phyloP scores from a whole-genome alignment of 2,797 vertebrate species.

The Dipus sagitta region DNA sequence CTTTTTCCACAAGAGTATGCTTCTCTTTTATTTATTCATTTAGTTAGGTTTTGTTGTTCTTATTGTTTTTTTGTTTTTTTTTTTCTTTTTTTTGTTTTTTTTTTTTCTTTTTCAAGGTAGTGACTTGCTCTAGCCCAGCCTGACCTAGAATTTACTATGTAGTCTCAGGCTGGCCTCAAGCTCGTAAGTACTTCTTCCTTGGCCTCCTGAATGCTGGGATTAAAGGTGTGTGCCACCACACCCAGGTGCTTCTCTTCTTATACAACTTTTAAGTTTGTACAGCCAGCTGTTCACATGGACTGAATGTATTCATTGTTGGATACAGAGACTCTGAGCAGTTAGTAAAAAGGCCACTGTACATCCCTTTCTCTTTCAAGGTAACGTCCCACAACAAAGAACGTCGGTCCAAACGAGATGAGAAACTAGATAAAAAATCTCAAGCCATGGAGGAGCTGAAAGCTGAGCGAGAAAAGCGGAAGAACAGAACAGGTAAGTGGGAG shows the following conservation, averaged over 20 bases:
- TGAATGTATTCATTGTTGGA: constrained; percentile 9
- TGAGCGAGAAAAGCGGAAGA: constrained; percentile 98
- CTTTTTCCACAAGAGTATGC: constrained; percentile 70
- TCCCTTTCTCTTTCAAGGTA: constrained; percentile 89
- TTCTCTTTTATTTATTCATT: background rate
- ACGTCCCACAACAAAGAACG: constrained; percentile 99
- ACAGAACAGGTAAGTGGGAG: constrained; percentile 93
- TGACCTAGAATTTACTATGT: too few species aligned
- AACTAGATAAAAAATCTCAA: constrained; percentile 99
- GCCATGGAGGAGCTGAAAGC: constrained; percentile 99
- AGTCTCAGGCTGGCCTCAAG: too few species aligned
- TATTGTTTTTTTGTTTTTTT: too few species aligned
- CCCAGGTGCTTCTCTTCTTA: background rate
- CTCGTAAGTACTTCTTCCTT: too few species aligned
- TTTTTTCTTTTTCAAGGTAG: too few species aligned
- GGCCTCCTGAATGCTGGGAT: too few species aligned
- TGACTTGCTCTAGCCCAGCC: too few species aligned
- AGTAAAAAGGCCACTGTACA: background rate
- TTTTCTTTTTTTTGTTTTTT: background rate
- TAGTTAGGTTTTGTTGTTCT: too few species aligned
- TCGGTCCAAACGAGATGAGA: constrained; percentile 97
- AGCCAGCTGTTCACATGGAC: background rate
- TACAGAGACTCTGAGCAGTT: background rate
- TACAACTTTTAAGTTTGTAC: constrained; percentile 11
- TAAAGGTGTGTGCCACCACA: too few species aligned